Evolutionary conservation across 2,113 vertebrate genomes (phyloP).

Genomic region (Thamnaconus septentrionalis): DNA sequence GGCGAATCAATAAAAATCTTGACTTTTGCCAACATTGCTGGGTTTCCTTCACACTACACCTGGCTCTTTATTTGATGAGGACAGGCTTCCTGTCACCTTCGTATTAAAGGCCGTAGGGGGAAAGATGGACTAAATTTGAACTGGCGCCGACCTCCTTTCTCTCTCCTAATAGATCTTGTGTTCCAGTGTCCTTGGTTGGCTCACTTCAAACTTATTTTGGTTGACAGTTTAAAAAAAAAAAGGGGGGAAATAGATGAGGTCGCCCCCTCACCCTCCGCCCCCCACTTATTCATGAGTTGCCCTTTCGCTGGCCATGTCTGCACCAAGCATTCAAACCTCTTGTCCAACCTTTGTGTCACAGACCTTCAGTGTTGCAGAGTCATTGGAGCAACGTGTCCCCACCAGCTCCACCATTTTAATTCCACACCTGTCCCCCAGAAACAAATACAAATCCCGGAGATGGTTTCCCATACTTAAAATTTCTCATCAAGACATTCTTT

Average conservation of each 20-base stretch:
- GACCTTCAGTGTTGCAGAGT: too few species aligned
- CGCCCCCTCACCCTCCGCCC: conserved; percentile 24
- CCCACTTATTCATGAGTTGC: conserved; percentile 50
- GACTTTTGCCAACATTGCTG: too few species aligned
- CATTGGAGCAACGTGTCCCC: too few species aligned
- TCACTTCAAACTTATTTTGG: conserved; percentile 36
- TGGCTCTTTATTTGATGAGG: background rate
- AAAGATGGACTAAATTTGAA: conserved; percentile 8
- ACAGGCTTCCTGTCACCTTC: background rate
- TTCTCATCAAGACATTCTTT: too few species aligned
- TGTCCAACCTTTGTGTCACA: conserved; percentile 48
- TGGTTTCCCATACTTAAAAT: too few species aligned
- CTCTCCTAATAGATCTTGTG: conserved; percentile 20
- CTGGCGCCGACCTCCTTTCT: conserved; percentile 1
- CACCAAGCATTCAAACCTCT: conserved; percentile 45
- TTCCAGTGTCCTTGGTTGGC: conserved; percentile 21
- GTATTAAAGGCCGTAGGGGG: conserved; percentile 24
- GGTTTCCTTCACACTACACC: too few species aligned
- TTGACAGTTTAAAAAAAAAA: conserved; percentile 12
- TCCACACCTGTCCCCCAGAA: too few species aligned
- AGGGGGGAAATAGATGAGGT: conserved; percentile 28
- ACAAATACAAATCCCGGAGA: too few species aligned
- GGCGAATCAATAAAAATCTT: too few species aligned
- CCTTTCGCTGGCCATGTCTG: conserved; percentile 43
- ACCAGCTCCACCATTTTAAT: too few species aligned